Base-by-base conservation (phyloP, 2,888 invertebrate genomes). In the Ectemnius lituratus region DNA sequence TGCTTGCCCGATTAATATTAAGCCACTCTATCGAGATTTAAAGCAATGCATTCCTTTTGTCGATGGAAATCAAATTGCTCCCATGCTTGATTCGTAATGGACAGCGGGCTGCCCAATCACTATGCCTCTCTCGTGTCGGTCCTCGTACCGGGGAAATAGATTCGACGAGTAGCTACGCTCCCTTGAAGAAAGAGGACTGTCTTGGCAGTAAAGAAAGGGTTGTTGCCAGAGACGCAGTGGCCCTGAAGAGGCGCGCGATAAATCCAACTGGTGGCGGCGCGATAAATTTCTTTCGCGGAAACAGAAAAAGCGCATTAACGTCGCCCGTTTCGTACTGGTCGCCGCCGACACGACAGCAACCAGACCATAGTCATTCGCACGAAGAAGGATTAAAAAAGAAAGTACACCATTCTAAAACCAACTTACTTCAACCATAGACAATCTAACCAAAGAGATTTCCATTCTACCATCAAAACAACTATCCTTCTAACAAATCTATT, bases 231-330 rank as follows among this genome's bases (percentile, higher is more conserved):
- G 37, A 6, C 37, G 37, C 37, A 37, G 8, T 37, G 37, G 37
- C 37, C 37, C 37, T 20, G 45, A 28, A 62, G 23, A 23, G 61
- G 28, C 23, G 47, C 27, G 66, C 75, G 79, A 83, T 83, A 83
- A 83, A 83, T 83, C 73, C 79, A 79, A 6, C 67, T 58, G 73
- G 78, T 71, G 79, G 79, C 70, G 37, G 37, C 23, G 69, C 78
- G 76, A 84, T 84, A 83, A 82, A 82, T 84, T 84, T 81, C 81
- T 70, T 79, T 79, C 71, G 74, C 75, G 74, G 64, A 84, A 79
- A 83, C 83, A 83, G 76, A 83, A 84, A 85, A 84, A 83, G 75
- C 78, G 85, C 83, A 83, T 83, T 83, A 83, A 83, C 81, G 81
- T 77, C 69, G 70, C 57, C 63, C 66, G 73, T 16, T 52, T 63